Percentiles rank a stretch among this genome's conserved stretches.
These are phyloP conservation scores for Perccottus glenii DNA, from an alignment of 2,113 vertebrate species.

Conservation along the genomic window DNA sequence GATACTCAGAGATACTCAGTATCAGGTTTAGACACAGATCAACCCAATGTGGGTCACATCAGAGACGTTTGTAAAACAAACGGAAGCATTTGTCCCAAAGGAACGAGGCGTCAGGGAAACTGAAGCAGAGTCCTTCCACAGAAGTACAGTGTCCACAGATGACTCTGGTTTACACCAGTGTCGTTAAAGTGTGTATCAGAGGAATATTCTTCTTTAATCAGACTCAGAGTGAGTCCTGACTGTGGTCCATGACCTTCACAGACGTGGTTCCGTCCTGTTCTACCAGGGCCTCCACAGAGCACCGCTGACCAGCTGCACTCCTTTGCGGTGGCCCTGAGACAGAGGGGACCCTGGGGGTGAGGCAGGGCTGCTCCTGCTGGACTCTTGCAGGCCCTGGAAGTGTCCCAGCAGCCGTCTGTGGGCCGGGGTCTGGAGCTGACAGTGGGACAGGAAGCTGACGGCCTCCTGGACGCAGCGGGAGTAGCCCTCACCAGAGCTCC, in stretches of 20 bases:
- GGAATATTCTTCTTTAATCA: neutral
- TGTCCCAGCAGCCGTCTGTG: slow-evolving; percentile 67
- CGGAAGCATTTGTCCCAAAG: slow-evolving; percentile 17
- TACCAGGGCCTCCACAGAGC: slow-evolving; percentile 82
- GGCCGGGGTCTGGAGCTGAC: slow-evolving; percentile 63
- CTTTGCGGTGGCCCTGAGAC: slow-evolving; percentile 55
- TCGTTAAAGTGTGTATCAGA: too few species aligned
- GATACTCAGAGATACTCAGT: slow-evolving; percentile 33
- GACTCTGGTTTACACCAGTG: neutral
- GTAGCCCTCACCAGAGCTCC: slow-evolving; percentile 65
- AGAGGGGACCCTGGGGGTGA: slow-evolving; percentile 61
- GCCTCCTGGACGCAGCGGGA: slow-evolving; percentile 76
- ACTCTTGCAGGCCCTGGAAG: slow-evolving; percentile 65
- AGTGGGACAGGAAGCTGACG: slow-evolving; percentile 71
- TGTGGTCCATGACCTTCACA: slow-evolving; percentile 62
- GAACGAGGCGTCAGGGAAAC: slow-evolving; percentile 51
- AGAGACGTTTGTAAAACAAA: slow-evolving; percentile 50
- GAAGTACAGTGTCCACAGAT: slow-evolving; percentile 26
- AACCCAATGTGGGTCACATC: slow-evolving; percentile 60
- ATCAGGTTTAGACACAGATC: slow-evolving; percentile 45
- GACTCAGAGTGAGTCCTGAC: slow-evolving; percentile 54
- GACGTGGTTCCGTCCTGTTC: slow-evolving; percentile 61
- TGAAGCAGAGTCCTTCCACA: slow-evolving; percentile 53
- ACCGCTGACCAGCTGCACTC: slow-evolving; percentile 25
- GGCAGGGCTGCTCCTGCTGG: slow-evolving; percentile 35